Conservation (phyloP, 2,888 invertebrate genomes). For the Caenorhabditis sinica region DNA sequence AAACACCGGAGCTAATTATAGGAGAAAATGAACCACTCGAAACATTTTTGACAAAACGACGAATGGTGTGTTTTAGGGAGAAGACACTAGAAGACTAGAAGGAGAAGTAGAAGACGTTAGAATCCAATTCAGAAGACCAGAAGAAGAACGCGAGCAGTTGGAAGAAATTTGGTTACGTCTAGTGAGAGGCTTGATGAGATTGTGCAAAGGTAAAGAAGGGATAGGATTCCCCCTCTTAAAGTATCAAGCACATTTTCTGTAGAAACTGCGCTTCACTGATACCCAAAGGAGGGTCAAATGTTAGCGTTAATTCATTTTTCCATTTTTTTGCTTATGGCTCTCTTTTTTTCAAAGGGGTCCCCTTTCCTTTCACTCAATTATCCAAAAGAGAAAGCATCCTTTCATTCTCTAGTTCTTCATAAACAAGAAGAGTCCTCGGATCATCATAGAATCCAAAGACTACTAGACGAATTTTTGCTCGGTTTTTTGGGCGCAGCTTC, state of each 20-base stretch:
- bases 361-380: constrained; percentile 33
- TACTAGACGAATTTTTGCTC: too few species aligned
- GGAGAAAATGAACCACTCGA: neutral
- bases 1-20: constrained; percentile 13
- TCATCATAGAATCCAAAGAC: neutral
- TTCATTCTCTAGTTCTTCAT: constrained; percentile 7
- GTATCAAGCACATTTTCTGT: too few species aligned
- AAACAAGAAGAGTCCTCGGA: constrained; percentile 4
- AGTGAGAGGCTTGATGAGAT: neutral
- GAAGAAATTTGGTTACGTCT: constrained; percentile 38
- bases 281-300: neutral
- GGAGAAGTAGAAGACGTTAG: neutral
- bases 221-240: neutral
- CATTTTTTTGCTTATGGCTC: neutral
- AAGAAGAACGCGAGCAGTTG: constrained; percentile 33
- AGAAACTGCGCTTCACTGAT: too few species aligned
- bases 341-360: constrained; percentile 1
- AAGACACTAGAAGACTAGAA: neutral
- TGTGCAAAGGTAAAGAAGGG: neutral
- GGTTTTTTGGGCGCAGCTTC: too few species aligned
- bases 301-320: constrained; percentile 7
- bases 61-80: neutral
- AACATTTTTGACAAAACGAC: neutral
- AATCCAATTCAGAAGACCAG: neutral
- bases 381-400: constrained; percentile 17